Evolutionary conservation across 2,113 vertebrate genomes (phyloP), one percentile per base, ranked within the genome.

Genomic region (Trematocara nigrifrons): DNA sequence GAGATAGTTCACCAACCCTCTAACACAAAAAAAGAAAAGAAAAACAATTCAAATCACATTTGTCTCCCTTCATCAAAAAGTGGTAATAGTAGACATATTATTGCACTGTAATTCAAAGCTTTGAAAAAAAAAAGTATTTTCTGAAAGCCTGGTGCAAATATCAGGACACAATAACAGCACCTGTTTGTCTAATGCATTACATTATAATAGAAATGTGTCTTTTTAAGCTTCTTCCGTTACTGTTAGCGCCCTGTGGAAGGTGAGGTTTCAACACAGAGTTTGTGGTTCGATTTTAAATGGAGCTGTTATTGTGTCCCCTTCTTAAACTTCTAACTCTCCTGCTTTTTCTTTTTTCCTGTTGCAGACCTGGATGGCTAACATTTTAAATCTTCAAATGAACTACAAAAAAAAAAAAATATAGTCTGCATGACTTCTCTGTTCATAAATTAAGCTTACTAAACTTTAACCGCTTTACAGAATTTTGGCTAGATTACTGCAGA

Each of bases 141-240:
- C 11, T 40, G 54, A 71, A 85, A 31, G 38, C 12, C 20, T 79
- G 22, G 10, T 45, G 11, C 35, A 64, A 81, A 56, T 51, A 78
- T 42, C 52, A 35, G 20, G 26, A 89, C 80, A 90, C 89, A 93
- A 86, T 79, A 91, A 88, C 78, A 91, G 59, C 81, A 78, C 33
- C 57, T 9, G 12, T 18, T 64, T 81, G 42, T 18, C 53, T 56
- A 10, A 77, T 80, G 80, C 9, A n/a, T 22, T 11, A 40, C 5
- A 52, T 29, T 22, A 20, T 6, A 76, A 26, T n/a, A 59, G 13
- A 18, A 53, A 86, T 42, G 80, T 22, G 86, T 77, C 40, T 54
- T 40, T 22, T 69, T 9, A 13, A 71, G 53, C 54, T 54, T 38
- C 51, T 76, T 40, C 11, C 6, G 18, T 16, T 81, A 52, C 31